These are phyloP conservation scores for Alectoris magna DNA, from an alignment of 2,797 vertebrate genomes.

Conservation along the genomic window DNA sequence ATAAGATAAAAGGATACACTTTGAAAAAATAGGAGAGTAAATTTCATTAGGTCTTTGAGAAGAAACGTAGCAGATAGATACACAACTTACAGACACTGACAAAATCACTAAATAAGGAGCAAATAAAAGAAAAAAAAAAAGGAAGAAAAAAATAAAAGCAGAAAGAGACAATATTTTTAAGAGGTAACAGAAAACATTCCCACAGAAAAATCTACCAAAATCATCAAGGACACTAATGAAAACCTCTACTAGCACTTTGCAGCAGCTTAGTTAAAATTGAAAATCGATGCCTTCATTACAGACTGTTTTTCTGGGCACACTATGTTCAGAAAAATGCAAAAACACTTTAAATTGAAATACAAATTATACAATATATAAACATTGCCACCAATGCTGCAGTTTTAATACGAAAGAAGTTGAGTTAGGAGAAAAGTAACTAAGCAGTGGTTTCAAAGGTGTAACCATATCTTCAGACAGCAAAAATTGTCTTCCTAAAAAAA, in stretches of 20 bases:
- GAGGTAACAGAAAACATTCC: background rate
- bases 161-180: too few relatives aligned
- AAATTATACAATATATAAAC: background rate
- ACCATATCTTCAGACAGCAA: background rate
- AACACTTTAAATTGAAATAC: background rate
- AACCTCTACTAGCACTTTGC: background rate
- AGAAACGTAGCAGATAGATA: background rate
- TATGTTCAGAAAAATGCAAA: background rate
- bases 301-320: background rate
- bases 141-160: too few relatives aligned
- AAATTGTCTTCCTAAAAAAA: background rate
- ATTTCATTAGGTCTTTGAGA: background rate
- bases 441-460: background rate
- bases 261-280: background rate
- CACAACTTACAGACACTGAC: background rate
- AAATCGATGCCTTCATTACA: background rate
- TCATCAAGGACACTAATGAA: background rate
- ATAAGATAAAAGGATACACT: background rate
- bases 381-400: background rate
- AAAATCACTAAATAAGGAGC: background rate
- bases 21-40: background rate
- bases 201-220: background rate
- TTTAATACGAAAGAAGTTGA: background rate
- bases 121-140: background rate
- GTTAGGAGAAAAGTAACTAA: background rate